Base-by-base conservation (phyloP, 1,140 invertebrate species). In the Hycleus cichorii region DNA sequence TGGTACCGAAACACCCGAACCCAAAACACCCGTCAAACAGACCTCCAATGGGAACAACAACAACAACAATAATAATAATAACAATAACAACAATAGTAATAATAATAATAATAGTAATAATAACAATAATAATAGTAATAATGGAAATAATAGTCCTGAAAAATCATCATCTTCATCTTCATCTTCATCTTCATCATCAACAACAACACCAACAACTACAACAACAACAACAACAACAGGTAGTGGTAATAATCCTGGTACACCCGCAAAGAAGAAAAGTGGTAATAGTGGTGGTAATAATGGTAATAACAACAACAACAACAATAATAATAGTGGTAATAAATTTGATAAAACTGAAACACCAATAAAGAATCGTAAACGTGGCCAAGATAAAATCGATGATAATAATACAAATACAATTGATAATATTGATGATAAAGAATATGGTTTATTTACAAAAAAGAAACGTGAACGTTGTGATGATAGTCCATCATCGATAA, bases 401-500 rank as follows among this genome's bases (percentile, higher is more conserved):
- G 71, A 74, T 40, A 75, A 75, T 58, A 11, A 42, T 42, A 11
- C 18, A 18, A 18, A 32, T 32, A 32, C 32, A 32, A 5, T 32
- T 5, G 76, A 77, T 18, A 18, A 18, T 18, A 27, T 74, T 76
- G 81, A 84, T 60, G 81, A 84, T 65, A 80, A 79, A 53, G 82
- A 83, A 64, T 80, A 85, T 24, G 81, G 80, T 38, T 77, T 81
- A 49, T 82, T 80, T 42, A 86, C 18, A 18, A 18, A 87, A 66
- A 89, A 89, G 69, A 88, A 87, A 71, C 80, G 84, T 52, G 85
- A 88, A 62, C 72, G 86, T 46, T 74, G 79, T 11, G 81, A 18
- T 18, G 18, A 82, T 58, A 91, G 88, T 75, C 89, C 90, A 8
- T 83, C 86, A 70, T 91, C 88, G 67, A 77, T 89, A 45, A 89